Percentiles rank a stretch among this genome's conserved stretches.
These are phyloP conservation scores for Gobio gobio DNA, from an alignment of 2,113 vertebrate genomes.

Conservation along the genomic window DNA sequence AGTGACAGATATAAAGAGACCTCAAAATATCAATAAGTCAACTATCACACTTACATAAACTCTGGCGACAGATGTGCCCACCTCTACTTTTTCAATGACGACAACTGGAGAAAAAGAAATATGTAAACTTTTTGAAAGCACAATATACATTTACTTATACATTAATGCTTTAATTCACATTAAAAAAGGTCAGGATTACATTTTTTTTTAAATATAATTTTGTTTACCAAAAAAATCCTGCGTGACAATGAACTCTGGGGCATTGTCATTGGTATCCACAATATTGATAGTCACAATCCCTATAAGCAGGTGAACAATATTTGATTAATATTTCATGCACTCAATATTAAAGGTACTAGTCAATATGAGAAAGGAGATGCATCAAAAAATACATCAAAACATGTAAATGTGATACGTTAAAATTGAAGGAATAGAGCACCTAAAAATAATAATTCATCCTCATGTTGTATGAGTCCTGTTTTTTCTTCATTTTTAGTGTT, in stretches of 20 bases:
- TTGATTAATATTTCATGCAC: conserved; percentile 21
- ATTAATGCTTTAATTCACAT: no score
- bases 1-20: neutral
- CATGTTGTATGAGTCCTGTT: neutral
- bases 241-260: conserved; percentile 75
- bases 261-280: conserved; percentile 87
- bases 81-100: conserved; percentile 70
- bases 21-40: neutral
- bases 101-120: conserved; percentile 64
- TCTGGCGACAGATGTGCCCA: conserved; percentile 67
- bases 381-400: neutral
- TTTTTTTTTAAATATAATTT: neutral
- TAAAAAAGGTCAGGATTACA: neutral
- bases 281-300: conserved; percentile 80
- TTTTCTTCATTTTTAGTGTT: neutral
- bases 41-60: conserved; percentile 71
- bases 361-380: neutral
- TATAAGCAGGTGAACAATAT: conserved; percentile 51
- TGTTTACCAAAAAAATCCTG: conserved; percentile 80
- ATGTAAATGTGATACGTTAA: neutral
- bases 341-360: neutral
- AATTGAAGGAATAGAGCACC: neutral
- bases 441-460: neutral
- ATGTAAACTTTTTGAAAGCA: neutral
- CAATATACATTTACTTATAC: neutral